Base-by-base conservation (phyloP, 2,888 invertebrate species). In the Hydrotaea cyrtoneurina region DNA sequence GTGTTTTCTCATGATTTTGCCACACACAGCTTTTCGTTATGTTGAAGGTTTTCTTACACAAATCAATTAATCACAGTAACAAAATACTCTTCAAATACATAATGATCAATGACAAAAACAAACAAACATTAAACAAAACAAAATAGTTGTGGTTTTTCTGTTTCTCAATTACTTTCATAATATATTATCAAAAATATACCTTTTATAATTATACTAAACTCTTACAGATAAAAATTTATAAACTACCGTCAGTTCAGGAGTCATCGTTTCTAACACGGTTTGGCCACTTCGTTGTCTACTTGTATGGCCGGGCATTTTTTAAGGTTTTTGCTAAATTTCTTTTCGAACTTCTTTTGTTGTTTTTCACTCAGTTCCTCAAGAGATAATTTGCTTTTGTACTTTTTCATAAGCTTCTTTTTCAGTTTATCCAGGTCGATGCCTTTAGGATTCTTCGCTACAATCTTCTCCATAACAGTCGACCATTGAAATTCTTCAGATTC, bases 271-370 rank as follows among this genome's bases (percentile, higher is more conserved):
- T 69, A 88, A 79, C 87, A 87, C 0, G 86, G 80, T 80, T 88
- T 90, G 5, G 95, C 95, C 90, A 93, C 93, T 88, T 95, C 94
- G 87, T 95, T 94, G 72, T 94, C 93, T 77, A 96, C 93, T 87
- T 93, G 92, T 66, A 96, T 92, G 88, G 94, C 94, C 0, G 88
- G 83, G n/a, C 94, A 94, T 91, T 95, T 96, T 82, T 94, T 94
- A 19, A 97, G 89, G 89, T 95, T 95, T 88, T 96, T 96, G 50
- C 94, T 94, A 89, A 96, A 95, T 89, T 96, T 96, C 86, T 95
- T 94, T 72, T 94, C 92, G 87, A 95, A 94, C 89, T 96, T 95
- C 86, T 95, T 95, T 82, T 94, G 93, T 5, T 92, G 90, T 79
- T 90, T 90, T 15, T 89, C 90, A 4, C 64, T 89, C 0, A 94